Evolutionary conservation across 2,888 invertebrate genomes (phyloP), one percentile per base, ranked within the genome.

Genomic region (Celastrina argiolus): DNA sequence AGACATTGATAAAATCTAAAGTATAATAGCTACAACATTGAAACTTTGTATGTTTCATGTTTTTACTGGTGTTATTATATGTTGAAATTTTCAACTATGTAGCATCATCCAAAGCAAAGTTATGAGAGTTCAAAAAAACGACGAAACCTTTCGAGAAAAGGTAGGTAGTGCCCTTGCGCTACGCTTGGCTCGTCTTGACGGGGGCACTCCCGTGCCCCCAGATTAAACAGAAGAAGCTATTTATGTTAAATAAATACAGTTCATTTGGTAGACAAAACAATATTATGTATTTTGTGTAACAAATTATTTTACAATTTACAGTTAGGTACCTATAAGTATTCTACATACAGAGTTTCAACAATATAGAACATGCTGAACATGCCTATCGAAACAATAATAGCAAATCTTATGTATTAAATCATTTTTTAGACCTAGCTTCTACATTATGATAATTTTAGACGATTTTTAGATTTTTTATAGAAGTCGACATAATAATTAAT

Each of bases 201-300:
- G n/a, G n/a, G n/a, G n/a, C n/a, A n/a, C n/a, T n/a, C n/a, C n/a
- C n/a, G n/a, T n/a, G n/a, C n/a, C n/a, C n/a, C n/a, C n/a, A n/a
- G n/a, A n/a, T n/a, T n/a, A n/a, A n/a, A n/a, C n/a, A n/a, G n/a
- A n/a, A n/a, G n/a, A n/a, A n/a, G n/a, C n/a, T n/a, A n/a, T n/a
- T n/a, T n/a, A n/a, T n/a, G n/a, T n/a, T n/a, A 31, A 31, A 31
- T 31, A 7, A 31, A 51, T 10, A 51, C 51, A 51, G 22, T 12
- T 22, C 2, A 10, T 22, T 7, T 22, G 51, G 51, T 51, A 26
- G 51, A 51, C 51, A 51, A 22, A 45, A 45, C 45, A 45, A 45
- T 51, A 51, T 51, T 51, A 5, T 51, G 22, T 51, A 51, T 51
- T 51, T 51, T 26, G 51, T 51, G 51, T 51, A 51, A 51, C 51